phyloP scores from a whole-genome alignment of 2,797 vertebrate species.

The Mus spretus region DNA sequence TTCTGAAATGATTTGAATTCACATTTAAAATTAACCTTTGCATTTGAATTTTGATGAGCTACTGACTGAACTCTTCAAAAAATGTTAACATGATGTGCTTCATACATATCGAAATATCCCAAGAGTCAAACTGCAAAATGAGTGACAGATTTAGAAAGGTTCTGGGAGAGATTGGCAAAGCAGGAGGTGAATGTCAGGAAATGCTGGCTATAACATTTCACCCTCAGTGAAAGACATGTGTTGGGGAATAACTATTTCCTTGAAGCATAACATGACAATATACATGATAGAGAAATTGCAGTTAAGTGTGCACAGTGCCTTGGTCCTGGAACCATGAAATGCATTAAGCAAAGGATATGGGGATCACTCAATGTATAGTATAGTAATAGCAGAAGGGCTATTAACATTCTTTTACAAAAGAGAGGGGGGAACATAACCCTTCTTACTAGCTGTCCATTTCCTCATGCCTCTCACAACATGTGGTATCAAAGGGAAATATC shows the following conservation, averaged over 20 bases:
- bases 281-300: background rate
- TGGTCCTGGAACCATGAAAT: no score
- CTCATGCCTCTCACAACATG: background rate
- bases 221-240: background rate
- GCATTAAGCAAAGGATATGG: background rate
- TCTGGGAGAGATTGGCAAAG: background rate
- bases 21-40: background rate
- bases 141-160: slow-evolving; percentile 9
- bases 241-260: slow-evolving; percentile 24
- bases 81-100: background rate
- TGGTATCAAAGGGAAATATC: background rate
- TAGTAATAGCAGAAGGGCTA: background rate
- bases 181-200: slow-evolving; percentile 56
- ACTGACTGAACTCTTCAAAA: background rate
- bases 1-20: slow-evolving; percentile 15
- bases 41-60: slow-evolving; percentile 50
- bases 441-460: background rate
- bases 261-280: background rate
- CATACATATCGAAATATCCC: background rate
- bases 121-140: background rate
- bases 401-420: background rate
- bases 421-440: background rate
- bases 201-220: background rate
- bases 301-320: background rate
- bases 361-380: no score